Base-by-base conservation (phyloP, 2,888 invertebrate species). In the Papilio demoleus region DNA sequence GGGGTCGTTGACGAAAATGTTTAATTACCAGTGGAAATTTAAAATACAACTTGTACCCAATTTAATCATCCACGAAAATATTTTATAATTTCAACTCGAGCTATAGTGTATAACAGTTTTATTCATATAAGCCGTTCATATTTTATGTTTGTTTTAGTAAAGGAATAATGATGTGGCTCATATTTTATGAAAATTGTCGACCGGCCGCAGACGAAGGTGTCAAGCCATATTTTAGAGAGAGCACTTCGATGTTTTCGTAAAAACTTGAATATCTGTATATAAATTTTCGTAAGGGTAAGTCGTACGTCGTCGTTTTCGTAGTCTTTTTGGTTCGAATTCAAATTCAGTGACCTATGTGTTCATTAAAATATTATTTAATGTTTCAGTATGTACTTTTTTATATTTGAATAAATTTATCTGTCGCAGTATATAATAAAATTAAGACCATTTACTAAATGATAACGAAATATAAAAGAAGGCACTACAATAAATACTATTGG, bases 161-260 rank as follows among this genome's bases (percentile, higher is more conserved):
- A 36, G 34, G 17, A 36, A 58, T 58, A 58, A 58, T 36, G 58
- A 34, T 17, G 34, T 61, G 17, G 5, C 17, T 42, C 40, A 61
- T 42, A 61, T 42, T 61, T 27, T 42, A 40, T 61, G 31, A 61
- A 45, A 40, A 3, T n/a, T 17, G 61, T 61, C 42, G 61, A 27
- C 61, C 38, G 45, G 27, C 17, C 17, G n/a, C 42, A 4, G 24
- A 42, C 27, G 42, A 11, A 27, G 42, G 61, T 27, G 40, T 42
- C 42, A 42, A 45, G 61, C 12, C 34, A 42, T 61, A 42, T 45
- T 61, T 61, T 31, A 61, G 42, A 27, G 42, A 61, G 24, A 61
- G 11, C 42, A 27, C 36, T 58, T 58, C 34, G 19, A 17, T 19
- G n/a, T 58, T 31, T 47, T 47, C 12, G 4, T 19, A 22, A 22